Evolutionary conservation across 2,797 vertebrate genomes (phyloP), one percentile per base, ranked within the genome.

Genomic region (Hyperoplus immaculatus): DNA sequence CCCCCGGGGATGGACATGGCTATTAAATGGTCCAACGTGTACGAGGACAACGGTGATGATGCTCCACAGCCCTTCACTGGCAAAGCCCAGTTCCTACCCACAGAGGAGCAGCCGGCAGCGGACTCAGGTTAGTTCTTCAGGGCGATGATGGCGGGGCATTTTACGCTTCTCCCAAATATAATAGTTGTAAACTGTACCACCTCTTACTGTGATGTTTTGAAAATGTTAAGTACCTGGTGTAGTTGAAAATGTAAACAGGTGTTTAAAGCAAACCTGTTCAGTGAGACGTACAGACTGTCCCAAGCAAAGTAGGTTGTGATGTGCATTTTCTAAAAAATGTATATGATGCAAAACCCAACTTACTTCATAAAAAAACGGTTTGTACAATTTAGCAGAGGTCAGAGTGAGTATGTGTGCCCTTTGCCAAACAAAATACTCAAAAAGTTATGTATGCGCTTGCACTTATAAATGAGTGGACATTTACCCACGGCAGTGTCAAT

Each of bases 11-110:
- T 96, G 85, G 98, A 99, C 87, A 98, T 99, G 97, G 98, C 98
- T 38, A 98, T 99, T 51, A 99, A 98, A 81, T 99, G 98, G 97
- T 99, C 98, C 73, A 97, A 96, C 60, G 97, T 99, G 57, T 99
- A 99, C 9, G 97, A 99, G 81, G 98, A 99, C 94, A 99, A 99
- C 4, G 98, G 98, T 2, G 97, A 97, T 0, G 98, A 99, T 8
- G 97, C 97, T 45, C 98, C 98, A 0, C 94, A 95, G 38, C 83
- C 93, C 15, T 89, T 88, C 47, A 75, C 89, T 1, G 96, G 90
- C 49, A 93, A 91, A 0, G 95, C 96, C 18, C 90, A 18, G 16
- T 96, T 96, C 78, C 86, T 97, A 2, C 97, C 97, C 0, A 89
- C 95, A 5, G 92, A 93, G 66, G 95, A 94, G 79, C 95, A 96